Base-by-base conservation (phyloP, 2,797 vertebrate species). In the Etheostoma perlongum region DNA sequence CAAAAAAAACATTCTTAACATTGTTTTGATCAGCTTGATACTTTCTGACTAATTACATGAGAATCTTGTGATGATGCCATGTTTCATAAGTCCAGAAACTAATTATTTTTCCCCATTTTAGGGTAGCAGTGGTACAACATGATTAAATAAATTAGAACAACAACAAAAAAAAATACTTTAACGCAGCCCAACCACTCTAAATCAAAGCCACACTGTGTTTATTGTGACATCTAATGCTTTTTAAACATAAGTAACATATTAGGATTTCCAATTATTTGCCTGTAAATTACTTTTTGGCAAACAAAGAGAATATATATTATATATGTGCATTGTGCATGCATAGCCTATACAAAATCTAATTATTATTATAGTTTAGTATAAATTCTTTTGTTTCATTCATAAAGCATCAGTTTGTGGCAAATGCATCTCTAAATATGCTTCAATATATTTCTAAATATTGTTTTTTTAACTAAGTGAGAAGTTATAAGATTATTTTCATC, bases 21-120 rank as follows among this genome's bases (percentile, higher is more conserved):
- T 15, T 18, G 4, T 61, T 67, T 71, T 71, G 9, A 60, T 40
- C 36, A 47, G 25, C 33, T 59, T 15, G 6, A 59, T 65, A 36
- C 13, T 6, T 57, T 6, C 14, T 40, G n/a, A 52, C 6, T 40
- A 15, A 27, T 62, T 57, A 30, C 21, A 54, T 21, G 14, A 67
- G 3, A 44, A 33, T n/a, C 21, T 21, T 14, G 46, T 47, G 30
- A 67, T 53, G 49, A 62, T 27, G 12, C 15, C 21, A 40, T 66
- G 21, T 49, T 63, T 49, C 12, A 4, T 27, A 58, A 13, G n/a
- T 36, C 23, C 12, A 33, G 18, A 57, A 10, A 49, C 9, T 0
- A 9, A 8, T 9, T 3, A 3, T 16, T 23, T 58, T 8, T 0
- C 5, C 42, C 4, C 42, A 44, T 27, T 27, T 71, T 14, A 40